Percentiles rank a stretch among this genome's conserved stretches.
These are phyloP conservation scores for Metridium senile DNA, from an alignment of 92 coral and sea anemone genomes.

Conservation along the genomic window DNA sequence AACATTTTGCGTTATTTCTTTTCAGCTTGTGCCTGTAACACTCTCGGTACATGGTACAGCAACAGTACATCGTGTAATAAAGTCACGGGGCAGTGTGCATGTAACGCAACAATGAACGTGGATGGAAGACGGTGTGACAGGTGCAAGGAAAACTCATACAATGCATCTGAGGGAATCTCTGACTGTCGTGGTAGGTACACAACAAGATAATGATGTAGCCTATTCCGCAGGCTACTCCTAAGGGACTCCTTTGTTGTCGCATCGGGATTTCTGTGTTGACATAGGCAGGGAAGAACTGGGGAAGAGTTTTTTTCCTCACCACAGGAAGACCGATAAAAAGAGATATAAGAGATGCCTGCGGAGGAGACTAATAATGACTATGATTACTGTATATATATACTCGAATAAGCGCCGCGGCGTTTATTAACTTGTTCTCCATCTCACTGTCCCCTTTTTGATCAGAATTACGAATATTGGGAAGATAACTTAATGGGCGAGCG, in stretches of 20 bases:
- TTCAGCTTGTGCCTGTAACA: slow-evolving; percentile 76
- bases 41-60: slow-evolving; percentile 58
- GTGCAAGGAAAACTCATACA: slow-evolving; percentile 88
- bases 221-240: background rate
- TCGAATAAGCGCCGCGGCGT: no score
- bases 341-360: no score
- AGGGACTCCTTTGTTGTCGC: no score
- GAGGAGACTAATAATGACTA: background rate
- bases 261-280: no score
- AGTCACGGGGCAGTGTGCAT: slow-evolving; percentile 84
- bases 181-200: slow-evolving; percentile 71
- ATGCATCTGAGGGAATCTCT: slow-evolving; percentile 63
- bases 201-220: background rate
- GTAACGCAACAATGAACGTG: slow-evolving; percentile 74
- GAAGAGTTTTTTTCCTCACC: no score
- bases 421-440: no score
- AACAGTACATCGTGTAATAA: slow-evolving; percentile 72
- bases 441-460: no score
- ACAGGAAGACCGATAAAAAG: no score
- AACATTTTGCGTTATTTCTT: background rate
- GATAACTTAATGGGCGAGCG: no score
- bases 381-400: no score
- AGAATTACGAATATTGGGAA: no score
- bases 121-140: slow-evolving; percentile 84
- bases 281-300: no score